These are phyloP conservation scores for Drosophila atroscutellata DNA, from an alignment of 2,888 invertebrate genomes.

Conservation along the genomic window DNA sequence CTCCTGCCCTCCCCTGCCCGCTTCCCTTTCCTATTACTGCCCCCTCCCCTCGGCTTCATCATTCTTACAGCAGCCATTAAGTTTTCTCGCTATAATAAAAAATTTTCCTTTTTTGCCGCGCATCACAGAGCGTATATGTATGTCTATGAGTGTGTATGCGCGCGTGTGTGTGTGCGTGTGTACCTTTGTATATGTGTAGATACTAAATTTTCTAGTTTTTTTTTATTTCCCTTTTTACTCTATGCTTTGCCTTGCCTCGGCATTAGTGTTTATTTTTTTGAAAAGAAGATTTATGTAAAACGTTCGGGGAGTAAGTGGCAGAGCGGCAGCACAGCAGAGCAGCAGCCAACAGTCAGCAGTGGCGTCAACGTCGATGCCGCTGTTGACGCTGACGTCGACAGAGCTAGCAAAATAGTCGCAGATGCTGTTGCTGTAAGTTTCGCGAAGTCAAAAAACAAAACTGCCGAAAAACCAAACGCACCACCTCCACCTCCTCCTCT, in stretches of 20 bases:
- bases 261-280: conserved; percentile 84
- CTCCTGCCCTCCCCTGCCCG: conserved; percentile 1
- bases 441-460: conserved; percentile 65
- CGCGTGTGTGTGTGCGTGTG: conserved; percentile 14
- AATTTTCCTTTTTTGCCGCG: conserved; percentile 77
- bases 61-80: conserved; percentile 82
- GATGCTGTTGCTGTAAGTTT: conserved; percentile 81
- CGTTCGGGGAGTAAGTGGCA: conserved; percentile 46
- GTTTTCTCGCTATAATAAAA: conserved; percentile 84
- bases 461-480: conserved; percentile 50
- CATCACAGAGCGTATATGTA: conserved; percentile 45
- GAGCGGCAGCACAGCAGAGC: conserved; percentile 24
- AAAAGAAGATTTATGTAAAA: conserved; percentile 85
- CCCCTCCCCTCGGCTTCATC: conserved; percentile 25
- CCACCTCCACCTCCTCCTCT: conserved; percentile 4
- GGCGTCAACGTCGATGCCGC: conserved; percentile 36
- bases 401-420: conserved; percentile 67
- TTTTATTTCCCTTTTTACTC: conserved; percentile 59
- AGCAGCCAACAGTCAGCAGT: conserved; percentile 17
- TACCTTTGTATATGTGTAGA: conserved; percentile 69
- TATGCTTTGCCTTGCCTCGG: conserved; percentile 63
- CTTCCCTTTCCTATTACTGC: conserved; percentile 29
- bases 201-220: conserved; percentile 81
- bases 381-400: conserved; percentile 25
- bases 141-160: conserved; percentile 38